Evolutionary conservation across 1,140 invertebrate genomes (phyloP).

Genomic region (Drosophila equinoxialis): DNA sequence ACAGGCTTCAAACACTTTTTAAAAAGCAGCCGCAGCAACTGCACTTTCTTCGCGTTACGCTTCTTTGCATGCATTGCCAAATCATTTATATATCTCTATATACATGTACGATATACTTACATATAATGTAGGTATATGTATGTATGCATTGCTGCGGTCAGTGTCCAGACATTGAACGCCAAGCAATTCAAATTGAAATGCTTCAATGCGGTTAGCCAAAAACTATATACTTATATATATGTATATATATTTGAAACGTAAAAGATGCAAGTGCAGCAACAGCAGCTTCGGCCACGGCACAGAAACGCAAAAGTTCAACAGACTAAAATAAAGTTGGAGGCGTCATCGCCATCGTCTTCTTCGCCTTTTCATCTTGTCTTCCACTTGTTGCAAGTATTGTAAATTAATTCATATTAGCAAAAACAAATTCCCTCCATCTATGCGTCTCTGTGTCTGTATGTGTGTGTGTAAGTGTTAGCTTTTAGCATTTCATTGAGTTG

Average conservation of each 20-base stretch:
- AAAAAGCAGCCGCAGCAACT: constrained; percentile 34
- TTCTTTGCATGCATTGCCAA: constrained; percentile 80
- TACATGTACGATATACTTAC: constrained; percentile 24
- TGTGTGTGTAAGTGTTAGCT: constrained; percentile 52
- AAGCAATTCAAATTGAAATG: constrained; percentile 55
- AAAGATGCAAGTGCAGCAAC: constrained; percentile 23
- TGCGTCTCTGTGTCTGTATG: constrained; percentile 32
- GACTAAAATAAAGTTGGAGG: constrained; percentile 49
- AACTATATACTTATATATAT: not conserved
- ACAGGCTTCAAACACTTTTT: constrained; percentile 63
- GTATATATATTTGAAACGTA: not conserved
- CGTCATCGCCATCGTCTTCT: constrained; percentile 18
- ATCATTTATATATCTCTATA: constrained; percentile 44
- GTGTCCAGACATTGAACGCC: constrained; percentile 76
- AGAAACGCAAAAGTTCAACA: constrained; percentile 77
- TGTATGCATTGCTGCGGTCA: constrained; percentile 60
- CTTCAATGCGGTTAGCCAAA: constrained; percentile 63
- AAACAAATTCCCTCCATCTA: constrained; percentile 65
- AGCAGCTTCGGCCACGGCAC: constrained; percentile 48
- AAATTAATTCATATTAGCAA: constrained; percentile 81
- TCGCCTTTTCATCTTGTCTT: constrained; percentile 11
- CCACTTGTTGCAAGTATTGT: constrained; percentile 59
- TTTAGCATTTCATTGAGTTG: constrained; percentile 79
- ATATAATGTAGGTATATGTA: constrained; percentile 30
- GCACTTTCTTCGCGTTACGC: constrained; percentile 81